phyloP scores from a whole-genome alignment of 2,888 invertebrate species.

The Meiosimyza decipiens region DNA sequence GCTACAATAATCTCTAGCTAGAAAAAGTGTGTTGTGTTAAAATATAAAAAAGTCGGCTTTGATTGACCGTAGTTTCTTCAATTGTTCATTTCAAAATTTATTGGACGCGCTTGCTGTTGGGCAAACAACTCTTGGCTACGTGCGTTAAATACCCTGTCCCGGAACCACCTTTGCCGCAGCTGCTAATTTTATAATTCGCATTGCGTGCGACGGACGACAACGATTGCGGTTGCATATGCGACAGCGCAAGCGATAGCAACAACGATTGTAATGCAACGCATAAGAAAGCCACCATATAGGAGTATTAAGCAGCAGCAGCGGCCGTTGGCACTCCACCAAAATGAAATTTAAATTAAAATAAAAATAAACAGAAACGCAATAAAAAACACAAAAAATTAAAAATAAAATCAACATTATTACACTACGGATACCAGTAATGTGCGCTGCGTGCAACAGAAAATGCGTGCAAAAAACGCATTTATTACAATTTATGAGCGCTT shows the following conservation, averaged over 20 bases:
- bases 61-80: too few species aligned
- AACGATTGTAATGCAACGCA: neutral
- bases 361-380: constrained; percentile 17
- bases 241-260: neutral
- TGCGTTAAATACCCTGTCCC: too few species aligned
- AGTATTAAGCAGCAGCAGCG: neutral
- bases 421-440: constrained; percentile 12
- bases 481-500: constrained; percentile 20
- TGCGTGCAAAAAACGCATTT: constrained; percentile 36
- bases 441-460: constrained; percentile 25
- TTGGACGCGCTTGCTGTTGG: too few species aligned
- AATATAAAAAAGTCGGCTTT: too few species aligned
- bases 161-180: too few species aligned
- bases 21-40: too few species aligned
- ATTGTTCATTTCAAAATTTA: too few species aligned
- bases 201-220: constrained; percentile 11
- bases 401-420: neutral
- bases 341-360: constrained; percentile 23
- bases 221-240: neutral
- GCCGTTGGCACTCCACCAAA: constrained; percentile 32
- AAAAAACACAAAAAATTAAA: constrained; percentile 8
- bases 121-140: too few species aligned
- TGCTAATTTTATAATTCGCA: constrained; percentile 19
- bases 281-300: neutral
- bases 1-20: too few species aligned